phyloP scores from a whole-genome alignment of 2,113 vertebrate genomes.

The Ailurus styani region DNA sequence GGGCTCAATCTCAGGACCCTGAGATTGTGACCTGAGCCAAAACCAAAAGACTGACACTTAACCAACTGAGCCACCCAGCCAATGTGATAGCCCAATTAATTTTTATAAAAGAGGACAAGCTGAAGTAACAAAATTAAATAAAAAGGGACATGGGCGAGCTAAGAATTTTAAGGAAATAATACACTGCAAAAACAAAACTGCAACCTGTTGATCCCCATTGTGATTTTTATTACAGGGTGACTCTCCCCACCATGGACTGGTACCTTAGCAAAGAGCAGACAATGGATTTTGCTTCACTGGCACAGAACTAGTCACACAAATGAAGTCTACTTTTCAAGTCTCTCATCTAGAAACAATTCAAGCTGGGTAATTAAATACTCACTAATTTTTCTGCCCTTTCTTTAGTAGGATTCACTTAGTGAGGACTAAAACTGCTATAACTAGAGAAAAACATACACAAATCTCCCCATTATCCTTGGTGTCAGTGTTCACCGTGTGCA shows the following conservation, averaged over 20 bases:
- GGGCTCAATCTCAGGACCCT: background rate
- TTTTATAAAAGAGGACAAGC: background rate
- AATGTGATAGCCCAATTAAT: background rate
- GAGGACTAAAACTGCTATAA: background rate
- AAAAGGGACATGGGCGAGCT: background rate
- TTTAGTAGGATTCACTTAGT: background rate
- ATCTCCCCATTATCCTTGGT: background rate
- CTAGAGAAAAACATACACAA: background rate
- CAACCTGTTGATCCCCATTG: background rate
- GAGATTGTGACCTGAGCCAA: background rate
- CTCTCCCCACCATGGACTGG: background rate
- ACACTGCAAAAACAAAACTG: background rate
- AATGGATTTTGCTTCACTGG: background rate
- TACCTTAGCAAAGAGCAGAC: background rate
- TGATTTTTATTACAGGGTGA: background rate
- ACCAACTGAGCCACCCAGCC: background rate
- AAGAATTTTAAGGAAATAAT: background rate
- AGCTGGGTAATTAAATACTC: background rate
- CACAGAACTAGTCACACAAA: background rate
- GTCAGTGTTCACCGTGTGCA: background rate
- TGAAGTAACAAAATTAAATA: background rate
- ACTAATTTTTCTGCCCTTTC: background rate
- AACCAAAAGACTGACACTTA: background rate
- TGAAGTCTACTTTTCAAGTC: background rate
- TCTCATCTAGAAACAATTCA: background rate